Evolutionary conservation across 1,140 invertebrate species (phyloP).

Genomic region (Atopsyche davidsoni): DNA sequence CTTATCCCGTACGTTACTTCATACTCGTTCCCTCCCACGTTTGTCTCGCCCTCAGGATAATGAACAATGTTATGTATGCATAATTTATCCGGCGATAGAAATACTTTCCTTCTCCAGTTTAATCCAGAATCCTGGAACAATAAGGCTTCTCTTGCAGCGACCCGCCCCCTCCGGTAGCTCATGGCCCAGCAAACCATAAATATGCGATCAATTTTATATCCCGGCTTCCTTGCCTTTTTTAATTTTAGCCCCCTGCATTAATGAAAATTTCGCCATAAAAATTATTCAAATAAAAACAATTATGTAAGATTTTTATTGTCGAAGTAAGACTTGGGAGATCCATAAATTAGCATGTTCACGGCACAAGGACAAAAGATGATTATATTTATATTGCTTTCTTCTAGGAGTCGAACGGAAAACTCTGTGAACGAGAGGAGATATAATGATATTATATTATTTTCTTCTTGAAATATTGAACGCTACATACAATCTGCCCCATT

Average conservation of each 20-base stretch:
- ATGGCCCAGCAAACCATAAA: conserved; percentile 26
- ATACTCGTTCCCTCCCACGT: conserved; percentile 3
- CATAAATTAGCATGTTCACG: conserved; percentile 20
- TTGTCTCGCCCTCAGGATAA: conserved; percentile 26
- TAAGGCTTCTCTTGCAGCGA: conserved; percentile 10
- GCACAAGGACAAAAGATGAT: conserved; percentile 20
- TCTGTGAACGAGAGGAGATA: too few relatives aligned
- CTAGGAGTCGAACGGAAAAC: conserved; percentile 4
- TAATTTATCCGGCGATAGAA: conserved; percentile 32
- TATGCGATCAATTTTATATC: conserved; percentile 31
- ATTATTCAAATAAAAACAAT: conserved; percentile 32
- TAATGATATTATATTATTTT: too few relatives aligned
- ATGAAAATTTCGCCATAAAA: conserved; percentile 30
- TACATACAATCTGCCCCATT: neutral
- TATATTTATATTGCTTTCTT: conserved; percentile 20
- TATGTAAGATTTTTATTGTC: conserved; percentile 32
- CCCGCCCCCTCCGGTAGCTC: conserved; percentile 4
- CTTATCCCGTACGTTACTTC: neutral
- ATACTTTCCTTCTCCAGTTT: conserved; percentile 24
- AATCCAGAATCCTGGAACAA: conserved; percentile 17
- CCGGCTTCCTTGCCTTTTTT: conserved; percentile 21
- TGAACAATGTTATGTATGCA: conserved; percentile 33
- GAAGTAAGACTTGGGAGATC: conserved; percentile 15
- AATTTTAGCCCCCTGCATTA: conserved; percentile 23
- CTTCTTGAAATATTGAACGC: neutral